Base-by-base conservation (phyloP, 2,797 vertebrate species). In the Eospalax fontanierii region DNA sequence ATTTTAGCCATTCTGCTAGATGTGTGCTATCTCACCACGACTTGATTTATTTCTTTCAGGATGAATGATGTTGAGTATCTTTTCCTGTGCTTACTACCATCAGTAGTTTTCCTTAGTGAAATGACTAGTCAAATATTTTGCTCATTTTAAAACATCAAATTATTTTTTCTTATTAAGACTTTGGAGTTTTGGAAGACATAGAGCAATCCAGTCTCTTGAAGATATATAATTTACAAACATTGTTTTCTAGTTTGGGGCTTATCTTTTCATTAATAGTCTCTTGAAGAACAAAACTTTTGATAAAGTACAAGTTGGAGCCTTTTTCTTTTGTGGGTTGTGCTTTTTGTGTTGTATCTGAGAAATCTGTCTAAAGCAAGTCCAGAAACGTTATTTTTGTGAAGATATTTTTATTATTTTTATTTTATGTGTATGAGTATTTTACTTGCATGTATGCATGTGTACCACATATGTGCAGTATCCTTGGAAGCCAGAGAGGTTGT, bases 181-280 rank as follows among this genome's bases (percentile, higher is more conserved):
- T 89, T 71, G 80, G 46, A 84, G 71, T 83, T 95, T 11, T 65
- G 26, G 50, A 59, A 88, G 14, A 54, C 71, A 46, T 54, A 71
- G 12, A 33, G 18, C 35, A 33, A 19, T 63, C 40, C 70, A 73
- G 54, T 71, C 26, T 50, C 74, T 71, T 16, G 63, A 24, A 80
- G 54, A 33, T 73, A 18, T 18, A 22, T 86, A 35, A 86, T 46
- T 61, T 92, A 11, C 30, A 80, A 38, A 30, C 70, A 38, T 22
- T 80, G 26, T 35, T 85, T 79, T 33, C 59, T 38, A 50, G 61
- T 38, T n/a, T 75, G 18, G 40, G 59, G 14, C 73, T 74, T 79
- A 40, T 35, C 22, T 95, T 91, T 80, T 90, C 73, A 57, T 83
- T 90, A 87, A 87, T 66, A 59, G 26, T 59, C 38, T 73, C 21